phyloP scores from a whole-genome alignment of 2,797 vertebrate genomes.

The Acanthornis magna region DNA sequence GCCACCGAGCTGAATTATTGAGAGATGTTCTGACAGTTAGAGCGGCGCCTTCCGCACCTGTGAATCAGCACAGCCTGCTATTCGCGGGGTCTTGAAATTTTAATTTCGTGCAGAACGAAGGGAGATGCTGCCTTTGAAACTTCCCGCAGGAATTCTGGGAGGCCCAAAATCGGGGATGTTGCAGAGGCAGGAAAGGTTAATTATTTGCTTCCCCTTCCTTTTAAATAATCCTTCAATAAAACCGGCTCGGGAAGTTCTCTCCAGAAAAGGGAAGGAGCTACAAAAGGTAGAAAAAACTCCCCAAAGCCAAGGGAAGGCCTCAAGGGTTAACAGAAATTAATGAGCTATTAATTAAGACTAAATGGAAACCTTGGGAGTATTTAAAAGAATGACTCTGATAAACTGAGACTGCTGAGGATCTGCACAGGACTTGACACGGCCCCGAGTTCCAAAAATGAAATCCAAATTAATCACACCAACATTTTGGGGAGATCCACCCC shows the following conservation, averaged over 20 bases:
- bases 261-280: background rate
- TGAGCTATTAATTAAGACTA: background rate
- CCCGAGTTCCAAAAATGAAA: background rate
- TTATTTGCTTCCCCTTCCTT: background rate
- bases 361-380: background rate
- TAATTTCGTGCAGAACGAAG: background rate
- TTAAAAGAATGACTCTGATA: background rate
- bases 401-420: background rate
- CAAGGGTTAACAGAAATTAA: background rate
- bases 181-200: background rate
- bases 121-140: background rate
- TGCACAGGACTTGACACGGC: background rate
- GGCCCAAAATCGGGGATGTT: background rate
- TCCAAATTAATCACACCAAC: background rate
- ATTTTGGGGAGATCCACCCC: background rate
- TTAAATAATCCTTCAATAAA: background rate
- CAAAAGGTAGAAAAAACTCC: background rate
- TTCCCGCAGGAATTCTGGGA: background rate
- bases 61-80: background rate
- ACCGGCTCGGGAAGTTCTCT: background rate
- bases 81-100: background rate
- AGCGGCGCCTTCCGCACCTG: background rate
- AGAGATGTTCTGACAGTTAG: slow-evolving; percentile 46
- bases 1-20: slow-evolving; percentile 64
- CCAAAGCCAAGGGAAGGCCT: background rate